Evolutionary conservation across 2,888 invertebrate genomes (phyloP), one percentile per base, ranked within the genome.

Genomic region (Drosophila helvetica): DNA sequence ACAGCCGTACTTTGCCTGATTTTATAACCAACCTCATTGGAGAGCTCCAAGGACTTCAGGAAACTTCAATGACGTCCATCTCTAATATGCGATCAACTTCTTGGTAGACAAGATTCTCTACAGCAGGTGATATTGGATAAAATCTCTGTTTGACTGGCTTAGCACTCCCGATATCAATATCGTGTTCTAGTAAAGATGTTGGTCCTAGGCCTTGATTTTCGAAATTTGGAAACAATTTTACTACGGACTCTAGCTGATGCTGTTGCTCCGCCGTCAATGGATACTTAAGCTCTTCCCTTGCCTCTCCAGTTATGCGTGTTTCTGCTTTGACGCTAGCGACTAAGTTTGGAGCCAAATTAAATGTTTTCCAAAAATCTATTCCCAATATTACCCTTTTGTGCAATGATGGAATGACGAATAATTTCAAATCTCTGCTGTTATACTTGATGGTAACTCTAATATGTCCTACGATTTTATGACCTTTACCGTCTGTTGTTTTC

Each of bases 321-420:
- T 4, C 17, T 27, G 12, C 15, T 4, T 17, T 9, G 10, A 38
- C 17, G 12, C 30, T 38, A 15, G 52, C 22, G 5, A 38, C 7
- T 9, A 52, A 5, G 7, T 9, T 25, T 4, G 30, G 38, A 12
- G 33, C 38, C 17, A 52, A 52, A n/a, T 38, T 38, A 38, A 52
- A 52, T 52, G 3, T n/a, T 33, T 52, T 52, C 52, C 38, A 52
- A 33, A 52, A n/a, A n/a, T n/a, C n/a, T n/a, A n/a, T n/a, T n/a
- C n/a, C n/a, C n/a, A n/a, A n/a, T n/a, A n/a, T n/a, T n/a, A n/a
- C n/a, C n/a, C n/a, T n/a, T n/a, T n/a, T n/a, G n/a, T n/a, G n/a
- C n/a, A n/a, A n/a, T n/a, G n/a, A n/a, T n/a, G n/a, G n/a, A n/a
- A n/a, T n/a, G n/a, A n/a, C n/a, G n/a, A n/a, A n/a, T n/a, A n/a